These are phyloP conservation scores for Agrochola circellaris DNA, from an alignment of 2,888 invertebrate species.

Conservation along the genomic window DNA sequence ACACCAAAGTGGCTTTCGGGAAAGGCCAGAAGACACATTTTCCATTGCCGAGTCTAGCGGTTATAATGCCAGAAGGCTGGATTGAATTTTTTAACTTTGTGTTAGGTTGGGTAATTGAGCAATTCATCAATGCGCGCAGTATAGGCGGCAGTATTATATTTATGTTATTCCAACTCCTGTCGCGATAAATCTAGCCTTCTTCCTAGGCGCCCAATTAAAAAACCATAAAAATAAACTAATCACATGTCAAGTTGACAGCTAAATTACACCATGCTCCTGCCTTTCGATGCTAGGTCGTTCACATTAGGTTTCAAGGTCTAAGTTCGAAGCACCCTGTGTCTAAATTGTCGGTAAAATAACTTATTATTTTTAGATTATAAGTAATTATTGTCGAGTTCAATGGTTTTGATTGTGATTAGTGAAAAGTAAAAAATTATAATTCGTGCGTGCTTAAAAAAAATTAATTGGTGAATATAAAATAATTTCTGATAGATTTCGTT, in stretches of 20 bases:
- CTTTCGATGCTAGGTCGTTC: slow-evolving; percentile 49
- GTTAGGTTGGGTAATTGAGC: neutral
- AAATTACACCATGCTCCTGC: slow-evolving; percentile 45
- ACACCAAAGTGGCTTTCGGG: too few species aligned
- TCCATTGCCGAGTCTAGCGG: neutral
- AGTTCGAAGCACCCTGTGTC: slow-evolving; percentile 37
- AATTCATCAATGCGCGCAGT: too few species aligned
- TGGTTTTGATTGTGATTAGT: neutral
- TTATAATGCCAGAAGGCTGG: neutral
- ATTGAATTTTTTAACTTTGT: neutral
- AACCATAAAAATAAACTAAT: slow-evolving; percentile 26
- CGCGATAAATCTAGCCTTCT: slow-evolving; percentile 18
- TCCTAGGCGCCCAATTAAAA: slow-evolving; percentile 38
- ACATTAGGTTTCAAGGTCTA: slow-evolving; percentile 39
- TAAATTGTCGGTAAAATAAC: neutral
- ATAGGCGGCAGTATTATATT: neutral
- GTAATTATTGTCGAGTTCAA: slow-evolving; percentile 16
- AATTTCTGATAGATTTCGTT: too few species aligned
- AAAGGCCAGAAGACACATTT: too few species aligned
- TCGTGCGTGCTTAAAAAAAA: slow-evolving; percentile 1
- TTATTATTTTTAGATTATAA: neutral
- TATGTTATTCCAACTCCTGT: neutral
- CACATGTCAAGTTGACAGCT: slow-evolving; percentile 53
- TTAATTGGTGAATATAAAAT: neutral
- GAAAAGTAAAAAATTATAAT: neutral